phyloP scores from a whole-genome alignment of 2,113 vertebrate species.

The Oenanthe oenanthe region DNA sequence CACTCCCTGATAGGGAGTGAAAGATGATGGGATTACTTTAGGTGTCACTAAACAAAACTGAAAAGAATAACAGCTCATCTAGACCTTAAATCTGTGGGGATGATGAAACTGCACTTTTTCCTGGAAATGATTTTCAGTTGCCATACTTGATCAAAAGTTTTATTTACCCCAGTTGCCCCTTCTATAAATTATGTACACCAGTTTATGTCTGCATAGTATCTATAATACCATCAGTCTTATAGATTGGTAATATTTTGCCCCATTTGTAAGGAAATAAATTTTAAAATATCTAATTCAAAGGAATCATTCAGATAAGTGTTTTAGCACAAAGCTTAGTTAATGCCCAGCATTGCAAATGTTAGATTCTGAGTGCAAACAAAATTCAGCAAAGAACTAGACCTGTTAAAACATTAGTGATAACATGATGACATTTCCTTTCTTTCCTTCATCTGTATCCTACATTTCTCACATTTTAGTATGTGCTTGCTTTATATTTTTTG shows the following conservation, averaged over 20 bases:
- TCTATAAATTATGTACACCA: neutral
- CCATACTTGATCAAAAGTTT: neutral
- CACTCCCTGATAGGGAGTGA: neutral
- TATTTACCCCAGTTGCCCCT: neutral
- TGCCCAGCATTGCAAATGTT: neutral
- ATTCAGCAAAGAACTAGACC: neutral
- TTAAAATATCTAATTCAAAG: neutral
- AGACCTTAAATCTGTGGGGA: neutral
- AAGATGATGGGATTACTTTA: neutral
- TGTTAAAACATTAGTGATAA: neutral
- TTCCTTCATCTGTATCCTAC: neutral
- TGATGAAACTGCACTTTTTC: neutral
- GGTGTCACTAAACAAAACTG: neutral
- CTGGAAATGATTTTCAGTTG: neutral
- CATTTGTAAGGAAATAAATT: neutral
- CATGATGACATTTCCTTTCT: neutral
- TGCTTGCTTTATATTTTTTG: neutral
- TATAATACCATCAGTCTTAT: neutral
- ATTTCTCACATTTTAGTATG: neutral
- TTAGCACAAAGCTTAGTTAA: neutral
- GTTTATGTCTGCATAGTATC: neutral
- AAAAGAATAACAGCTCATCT: neutral
- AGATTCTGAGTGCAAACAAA: neutral
- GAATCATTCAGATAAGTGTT: neutral
- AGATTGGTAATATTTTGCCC: neutral